Percentiles rank a stretch among this genome's conserved stretches.
phyloP scores from a whole-genome alignment of 2,113 vertebrate species.

The Corythornis cristatus region DNA sequence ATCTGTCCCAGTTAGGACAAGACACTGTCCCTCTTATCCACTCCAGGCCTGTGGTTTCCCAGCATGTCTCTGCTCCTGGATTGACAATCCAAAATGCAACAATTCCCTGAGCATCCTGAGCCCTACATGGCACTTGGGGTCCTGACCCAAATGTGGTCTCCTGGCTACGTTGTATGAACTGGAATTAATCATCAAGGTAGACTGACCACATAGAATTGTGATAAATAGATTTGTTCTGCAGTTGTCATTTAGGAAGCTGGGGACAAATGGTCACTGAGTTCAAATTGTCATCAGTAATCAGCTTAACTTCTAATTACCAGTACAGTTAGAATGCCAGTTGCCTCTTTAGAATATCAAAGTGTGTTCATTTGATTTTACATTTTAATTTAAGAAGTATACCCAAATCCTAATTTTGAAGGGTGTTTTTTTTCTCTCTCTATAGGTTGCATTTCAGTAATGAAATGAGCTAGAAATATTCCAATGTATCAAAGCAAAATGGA shows the following conservation, averaged over 20 bases:
- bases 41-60: neutral
- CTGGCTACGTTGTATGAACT: neutral
- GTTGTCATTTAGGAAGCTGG: neutral
- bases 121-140: neutral
- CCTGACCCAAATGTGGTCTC: neutral
- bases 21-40: neutral
- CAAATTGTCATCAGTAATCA: neutral
- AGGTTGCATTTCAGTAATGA: neutral
- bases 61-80: neutral
- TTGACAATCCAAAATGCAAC: neutral
- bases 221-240: neutral
- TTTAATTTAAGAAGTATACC: constrained; percentile 22
- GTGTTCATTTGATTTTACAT: neutral
- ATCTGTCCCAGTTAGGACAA: neutral
- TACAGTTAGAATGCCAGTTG: neutral
- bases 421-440: neutral
- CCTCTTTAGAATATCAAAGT: neutral
- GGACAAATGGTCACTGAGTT: neutral
- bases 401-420: neutral
- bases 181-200: neutral
- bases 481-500: constrained; percentile 44
- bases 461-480: constrained; percentile 11
- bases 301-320: neutral
- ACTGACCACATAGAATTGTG: neutral
- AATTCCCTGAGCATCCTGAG: neutral